A percentile compares a stretch with the other conserved stretches of the same genome.
These are phyloP conservation scores for Cydia pomonella DNA, from an alignment of 1,140 invertebrate genomes.

Conservation along the genomic window DNA sequence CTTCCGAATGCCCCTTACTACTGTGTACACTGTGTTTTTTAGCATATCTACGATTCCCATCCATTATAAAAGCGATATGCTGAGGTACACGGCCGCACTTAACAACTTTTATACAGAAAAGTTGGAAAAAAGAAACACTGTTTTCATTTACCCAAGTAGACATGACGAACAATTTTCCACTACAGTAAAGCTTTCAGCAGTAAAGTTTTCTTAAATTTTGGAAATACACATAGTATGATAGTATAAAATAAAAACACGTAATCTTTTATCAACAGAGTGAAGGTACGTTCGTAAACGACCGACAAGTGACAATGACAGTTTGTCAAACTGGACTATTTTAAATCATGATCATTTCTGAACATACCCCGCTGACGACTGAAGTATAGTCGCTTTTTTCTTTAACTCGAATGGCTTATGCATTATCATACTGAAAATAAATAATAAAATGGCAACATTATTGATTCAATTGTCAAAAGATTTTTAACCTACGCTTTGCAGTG, in stretches of 20 bases:
- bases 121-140: constrained; percentile 88
- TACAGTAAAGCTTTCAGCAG: too few species aligned
- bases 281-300: not conserved
- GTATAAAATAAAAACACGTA: constrained; percentile 4
- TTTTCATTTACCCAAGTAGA: constrained; percentile 89
- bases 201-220: not conserved
- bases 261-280: not conserved
- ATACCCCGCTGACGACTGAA: not conserved
- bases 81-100: constrained; percentile 91
- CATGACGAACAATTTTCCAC: constrained; percentile 30
- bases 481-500: not conserved
- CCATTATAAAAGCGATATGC: constrained; percentile 99
- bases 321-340: not conserved
- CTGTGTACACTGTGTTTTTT: constrained; percentile 89
- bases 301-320: not conserved
- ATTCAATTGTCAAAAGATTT: constrained; percentile 1
- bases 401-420: not conserved
- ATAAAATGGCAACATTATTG: not conserved
- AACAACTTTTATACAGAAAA: constrained; percentile 88
- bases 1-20: constrained; percentile 92
- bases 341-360: not conserved
- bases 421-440: not conserved
- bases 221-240: not conserved
- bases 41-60: constrained; percentile 98
- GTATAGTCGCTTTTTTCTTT: not conserved